Evolutionary conservation across 2,888 invertebrate species (phyloP).

Genomic region (Nephrotoma flavescens): DNA sequence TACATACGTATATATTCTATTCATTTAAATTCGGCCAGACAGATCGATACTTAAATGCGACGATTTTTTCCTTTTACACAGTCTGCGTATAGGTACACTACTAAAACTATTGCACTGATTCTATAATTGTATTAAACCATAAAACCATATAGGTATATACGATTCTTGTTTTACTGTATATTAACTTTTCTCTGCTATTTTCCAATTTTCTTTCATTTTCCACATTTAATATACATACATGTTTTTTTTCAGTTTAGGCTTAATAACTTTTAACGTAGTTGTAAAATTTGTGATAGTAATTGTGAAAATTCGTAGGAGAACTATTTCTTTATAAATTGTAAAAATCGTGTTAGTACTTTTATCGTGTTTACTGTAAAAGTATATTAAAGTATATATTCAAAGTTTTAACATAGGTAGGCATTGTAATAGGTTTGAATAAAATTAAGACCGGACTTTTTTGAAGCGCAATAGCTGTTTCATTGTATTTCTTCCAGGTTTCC

Average conservation of each 20-base stretch:
- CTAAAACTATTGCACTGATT: slow-evolving; percentile 3
- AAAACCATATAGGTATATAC: not conserved
- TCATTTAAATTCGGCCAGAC: slow-evolving; percentile 15
- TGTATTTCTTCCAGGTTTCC: too few relatives aligned
- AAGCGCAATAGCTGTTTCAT: too few relatives aligned
- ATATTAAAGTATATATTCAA: not conserved
- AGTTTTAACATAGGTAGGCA: too few relatives aligned
- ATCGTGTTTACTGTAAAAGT: not conserved
- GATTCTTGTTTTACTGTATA: not conserved
- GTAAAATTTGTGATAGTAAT: not conserved
- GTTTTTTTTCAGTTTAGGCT: not conserved
- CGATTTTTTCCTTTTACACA: slow-evolving; percentile 3
- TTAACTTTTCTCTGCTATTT: not conserved
- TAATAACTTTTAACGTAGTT: not conserved
- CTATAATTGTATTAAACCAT: not conserved
- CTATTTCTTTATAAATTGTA: not conserved
- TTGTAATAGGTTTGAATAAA: too few relatives aligned
- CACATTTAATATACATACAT: not conserved
- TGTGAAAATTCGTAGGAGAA: not conserved
- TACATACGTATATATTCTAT: not conserved
- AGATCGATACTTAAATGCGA: slow-evolving; percentile 14
- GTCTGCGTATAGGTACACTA: not conserved
- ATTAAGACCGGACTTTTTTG: too few relatives aligned
- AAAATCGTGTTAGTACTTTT: not conserved
- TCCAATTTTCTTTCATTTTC: not conserved